Conservation (phyloP, 1,140 invertebrate species). For the Metopolophium dirhodum region DNA sequence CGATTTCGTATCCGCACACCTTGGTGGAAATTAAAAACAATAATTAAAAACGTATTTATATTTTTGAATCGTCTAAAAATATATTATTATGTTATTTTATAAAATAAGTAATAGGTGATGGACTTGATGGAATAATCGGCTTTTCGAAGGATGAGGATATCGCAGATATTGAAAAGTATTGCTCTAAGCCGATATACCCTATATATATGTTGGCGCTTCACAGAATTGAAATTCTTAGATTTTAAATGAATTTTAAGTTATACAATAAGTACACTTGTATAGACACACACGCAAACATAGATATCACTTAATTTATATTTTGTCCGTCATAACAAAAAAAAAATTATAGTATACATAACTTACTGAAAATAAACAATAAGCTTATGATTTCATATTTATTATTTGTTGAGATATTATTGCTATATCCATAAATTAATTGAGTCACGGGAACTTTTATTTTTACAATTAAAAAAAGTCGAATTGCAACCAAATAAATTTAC, state of each 20-base stretch:
- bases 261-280: background rate
- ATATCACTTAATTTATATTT: background rate
- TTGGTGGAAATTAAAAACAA: background rate
- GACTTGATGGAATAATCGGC: background rate
- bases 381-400: background rate
- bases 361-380: background rate
- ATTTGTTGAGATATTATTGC: background rate
- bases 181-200: background rate
- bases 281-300: background rate
- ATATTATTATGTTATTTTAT: background rate
- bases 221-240: background rate
- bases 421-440: background rate
- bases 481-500: background rate
- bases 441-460: background rate
- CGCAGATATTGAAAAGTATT: background rate
- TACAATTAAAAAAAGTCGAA: background rate
- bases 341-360: background rate
- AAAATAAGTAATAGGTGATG: background rate
- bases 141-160: background rate
- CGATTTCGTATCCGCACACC: background rate
- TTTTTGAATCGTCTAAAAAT: background rate
- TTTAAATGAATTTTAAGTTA: background rate
- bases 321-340: background rate
- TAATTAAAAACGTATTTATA: background rate
- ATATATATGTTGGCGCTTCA: background rate